These are phyloP conservation scores for Felis chaus DNA, from an alignment of 2,113 vertebrate genomes.

Conservation along the genomic window DNA sequence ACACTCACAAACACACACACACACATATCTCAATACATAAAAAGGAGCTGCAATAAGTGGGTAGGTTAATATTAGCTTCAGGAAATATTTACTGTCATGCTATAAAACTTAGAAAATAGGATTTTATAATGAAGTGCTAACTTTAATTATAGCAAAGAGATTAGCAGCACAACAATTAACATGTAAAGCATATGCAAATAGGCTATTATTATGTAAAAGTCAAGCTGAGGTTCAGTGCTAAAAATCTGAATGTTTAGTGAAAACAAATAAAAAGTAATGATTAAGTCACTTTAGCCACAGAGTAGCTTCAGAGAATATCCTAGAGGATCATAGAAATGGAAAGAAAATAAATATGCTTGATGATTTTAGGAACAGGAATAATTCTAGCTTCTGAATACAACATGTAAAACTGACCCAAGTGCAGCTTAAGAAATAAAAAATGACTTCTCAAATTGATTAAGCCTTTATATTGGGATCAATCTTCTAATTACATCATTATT, in stretches of 20 bases:
- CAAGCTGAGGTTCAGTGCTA: neutral
- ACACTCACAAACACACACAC: neutral
- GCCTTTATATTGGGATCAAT: neutral
- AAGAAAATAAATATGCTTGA: neutral
- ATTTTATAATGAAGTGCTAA: slow-evolving; percentile 36
- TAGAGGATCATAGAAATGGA: neutral
- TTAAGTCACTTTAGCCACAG: slow-evolving; percentile 9
- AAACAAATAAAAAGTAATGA: slow-evolving; percentile 55
- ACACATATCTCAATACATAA: neutral
- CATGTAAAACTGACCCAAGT: neutral
- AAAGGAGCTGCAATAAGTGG: slow-evolving; percentile 23
- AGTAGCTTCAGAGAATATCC: neutral
- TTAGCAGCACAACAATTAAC: slow-evolving; percentile 39
- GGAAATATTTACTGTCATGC: slow-evolving; percentile 22
- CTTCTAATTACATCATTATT: neutral
- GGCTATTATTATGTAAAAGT: slow-evolving; percentile 46
- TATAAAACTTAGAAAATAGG: slow-evolving; percentile 45
- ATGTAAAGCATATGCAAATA: slow-evolving; percentile 51
- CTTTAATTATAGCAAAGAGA: slow-evolving; percentile 60
- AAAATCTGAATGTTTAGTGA: slow-evolving; percentile 10
- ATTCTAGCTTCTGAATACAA: neutral
- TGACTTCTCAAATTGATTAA: neutral
- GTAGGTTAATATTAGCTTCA: slow-evolving; percentile 16
- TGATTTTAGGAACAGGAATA: neutral
- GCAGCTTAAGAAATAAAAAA: neutral